Evolutionary conservation across 1,140 invertebrate genomes (phyloP).

Genomic region (Pollicipes pollicipes): DNA sequence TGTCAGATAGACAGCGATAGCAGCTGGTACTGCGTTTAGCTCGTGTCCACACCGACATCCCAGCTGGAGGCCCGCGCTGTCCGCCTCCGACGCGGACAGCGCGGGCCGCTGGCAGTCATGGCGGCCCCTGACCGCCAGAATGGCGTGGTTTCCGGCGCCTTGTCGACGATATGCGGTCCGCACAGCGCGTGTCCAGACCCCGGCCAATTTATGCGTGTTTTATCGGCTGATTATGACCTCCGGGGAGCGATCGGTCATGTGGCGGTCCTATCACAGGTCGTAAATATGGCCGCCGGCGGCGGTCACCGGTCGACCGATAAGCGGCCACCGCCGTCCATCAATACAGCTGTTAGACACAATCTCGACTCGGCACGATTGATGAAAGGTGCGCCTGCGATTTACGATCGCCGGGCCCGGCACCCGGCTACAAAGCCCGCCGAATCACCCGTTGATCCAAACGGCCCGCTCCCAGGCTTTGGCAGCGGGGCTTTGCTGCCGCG

Average conservation of each 20-base stretch:
- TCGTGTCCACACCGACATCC: too few species aligned
- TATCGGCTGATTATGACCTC: neutral
- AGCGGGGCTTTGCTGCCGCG: too few species aligned
- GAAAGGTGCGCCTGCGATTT: neutral
- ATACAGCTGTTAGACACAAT: neutral
- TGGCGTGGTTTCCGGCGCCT: too few species aligned
- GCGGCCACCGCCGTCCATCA: neutral
- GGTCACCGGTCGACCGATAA: neutral
- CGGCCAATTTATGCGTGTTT: neutral
- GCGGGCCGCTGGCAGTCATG: too few species aligned
- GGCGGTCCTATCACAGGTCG: neutral
- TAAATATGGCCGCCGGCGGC: neutral
- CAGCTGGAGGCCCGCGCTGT: too few species aligned
- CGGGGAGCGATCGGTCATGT: neutral
- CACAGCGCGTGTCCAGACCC: too few species aligned
- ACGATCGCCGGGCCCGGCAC: neutral
- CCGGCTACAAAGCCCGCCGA: neutral
- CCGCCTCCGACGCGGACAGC: too few species aligned
- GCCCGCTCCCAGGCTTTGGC: too few species aligned
- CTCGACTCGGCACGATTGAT: neutral
- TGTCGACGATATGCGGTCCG: neutral
- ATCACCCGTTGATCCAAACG: too few species aligned
- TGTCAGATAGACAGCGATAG: too few species aligned
- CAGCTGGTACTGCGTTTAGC: too few species aligned
- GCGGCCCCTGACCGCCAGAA: too few species aligned